These are phyloP conservation scores for Benthosema pterotum DNA, from an alignment of 2,797 vertebrate genomes.

Conservation along the genomic window DNA sequence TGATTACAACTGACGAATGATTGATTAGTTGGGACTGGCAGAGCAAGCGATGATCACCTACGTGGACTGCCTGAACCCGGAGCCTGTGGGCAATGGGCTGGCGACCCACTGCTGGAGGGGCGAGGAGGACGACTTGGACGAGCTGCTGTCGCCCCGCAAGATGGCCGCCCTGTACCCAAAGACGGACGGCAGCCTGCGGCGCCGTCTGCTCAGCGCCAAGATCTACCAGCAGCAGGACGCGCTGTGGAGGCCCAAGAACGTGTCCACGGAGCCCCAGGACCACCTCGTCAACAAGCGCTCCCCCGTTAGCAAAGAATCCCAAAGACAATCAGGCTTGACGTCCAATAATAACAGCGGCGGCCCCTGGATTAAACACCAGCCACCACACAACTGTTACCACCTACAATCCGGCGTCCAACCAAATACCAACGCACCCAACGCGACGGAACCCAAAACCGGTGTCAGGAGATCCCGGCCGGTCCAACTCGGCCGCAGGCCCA, in stretches of 20 bases:
- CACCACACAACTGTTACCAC: too few species aligned
- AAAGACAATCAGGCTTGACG: not conserved
- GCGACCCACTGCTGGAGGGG: slow-evolving; percentile 49
- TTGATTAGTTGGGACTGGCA: too few species aligned
- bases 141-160: slow-evolving; percentile 68
- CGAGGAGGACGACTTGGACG: slow-evolving; percentile 54
- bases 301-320: too few species aligned
- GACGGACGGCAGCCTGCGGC: slow-evolving; percentile 65
- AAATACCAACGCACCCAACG: too few species aligned
- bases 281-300: too few species aligned
- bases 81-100: slow-evolving; percentile 39
- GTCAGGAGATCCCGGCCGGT: too few species aligned
- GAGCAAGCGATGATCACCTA: slow-evolving; percentile 63
- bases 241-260: slow-evolving; percentile 37
- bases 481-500: too few species aligned
- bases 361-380: not conserved
- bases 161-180: slow-evolving; percentile 60
- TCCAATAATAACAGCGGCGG: not conserved
- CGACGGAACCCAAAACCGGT: too few species aligned
- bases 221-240: slow-evolving; percentile 63
- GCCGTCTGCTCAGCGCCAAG: slow-evolving; percentile 68
- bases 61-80: slow-evolving; percentile 66
- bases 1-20: not conserved
- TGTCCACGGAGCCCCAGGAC: slow-evolving; percentile 24
- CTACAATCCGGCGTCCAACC: too few species aligned